phyloP scores from a whole-genome alignment of 30 jellyfish, hydroid and myxozoan genomes.

The Clytia hemisphaerica region DNA sequence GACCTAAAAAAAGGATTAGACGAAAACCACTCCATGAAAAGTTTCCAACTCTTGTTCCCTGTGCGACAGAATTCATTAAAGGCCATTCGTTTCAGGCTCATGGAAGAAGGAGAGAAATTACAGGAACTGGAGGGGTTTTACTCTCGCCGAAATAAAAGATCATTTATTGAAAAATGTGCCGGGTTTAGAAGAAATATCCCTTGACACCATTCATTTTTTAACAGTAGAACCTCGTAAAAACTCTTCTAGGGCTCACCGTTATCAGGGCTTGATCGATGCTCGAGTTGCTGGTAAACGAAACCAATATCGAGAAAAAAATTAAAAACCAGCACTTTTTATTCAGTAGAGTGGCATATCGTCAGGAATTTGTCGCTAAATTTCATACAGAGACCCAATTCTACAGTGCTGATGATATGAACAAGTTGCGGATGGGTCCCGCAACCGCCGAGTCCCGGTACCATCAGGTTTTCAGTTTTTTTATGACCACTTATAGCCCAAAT shows the following conservation, averaged over 20 bases:
- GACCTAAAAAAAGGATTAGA: neutral
- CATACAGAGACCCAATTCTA: constrained; percentile 3
- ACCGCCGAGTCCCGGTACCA: constrained; percentile 37
- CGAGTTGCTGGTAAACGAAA: constrained; percentile 18
- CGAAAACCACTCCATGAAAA: neutral
- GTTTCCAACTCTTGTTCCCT: neutral
- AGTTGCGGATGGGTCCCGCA: constrained; percentile 37
- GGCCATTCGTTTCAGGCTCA: constrained; percentile 6
- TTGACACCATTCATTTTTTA: constrained; percentile 15
- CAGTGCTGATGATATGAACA: constrained; percentile 39
- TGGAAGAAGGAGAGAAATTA: constrained; percentile 4
- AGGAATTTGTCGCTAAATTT: constrained; percentile 6
- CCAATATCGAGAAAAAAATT: too few species aligned
- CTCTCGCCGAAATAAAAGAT: constrained; percentile 15
- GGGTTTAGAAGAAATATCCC: neutral
- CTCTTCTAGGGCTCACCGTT: constrained; percentile 8
- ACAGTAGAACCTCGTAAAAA: constrained; percentile 10
- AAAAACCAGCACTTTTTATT: constrained; percentile 17
- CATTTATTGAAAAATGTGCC: constrained; percentile 16
- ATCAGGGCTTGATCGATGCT: constrained; percentile 13
- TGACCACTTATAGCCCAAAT: neutral
- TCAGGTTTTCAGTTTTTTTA: constrained; percentile 10
- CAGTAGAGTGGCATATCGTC: constrained; percentile 10
- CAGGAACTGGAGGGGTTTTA: constrained; percentile 4
- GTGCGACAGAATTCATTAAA: constrained; percentile 17